These are phyloP conservation scores for Bombyx mori DNA, from an alignment of 1,140 invertebrate species.

Conservation along the genomic window ASM3026992v2 NC_085132.1:10345501-10346000, in stretches of 20 bases:
- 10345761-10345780: neutral
- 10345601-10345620: neutral
- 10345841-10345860: neutral
- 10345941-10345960: too few species aligned
- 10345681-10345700: slow-evolving; percentile 1
- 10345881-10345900: too few species aligned
- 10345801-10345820: neutral
- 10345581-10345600: neutral
- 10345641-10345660: neutral
- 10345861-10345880: neutral
- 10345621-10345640: neutral
- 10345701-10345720: slow-evolving; percentile 2
- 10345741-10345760: too few species aligned
- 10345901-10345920: too few species aligned
- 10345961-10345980: too few species aligned
- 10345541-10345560: neutral
- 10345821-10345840: neutral
- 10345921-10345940: too few species aligned
- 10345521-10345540: too few species aligned
- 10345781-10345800: neutral
- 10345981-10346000: too few species aligned
- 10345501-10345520: too few species aligned
- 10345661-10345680: neutral
- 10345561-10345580: neutral
- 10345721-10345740: slow-evolving; percentile 11